Evolutionary conservation across 2,888 invertebrate species (phyloP), one percentile per base, ranked within the genome.

Genomic region (Microctonus brassicae): DNA sequence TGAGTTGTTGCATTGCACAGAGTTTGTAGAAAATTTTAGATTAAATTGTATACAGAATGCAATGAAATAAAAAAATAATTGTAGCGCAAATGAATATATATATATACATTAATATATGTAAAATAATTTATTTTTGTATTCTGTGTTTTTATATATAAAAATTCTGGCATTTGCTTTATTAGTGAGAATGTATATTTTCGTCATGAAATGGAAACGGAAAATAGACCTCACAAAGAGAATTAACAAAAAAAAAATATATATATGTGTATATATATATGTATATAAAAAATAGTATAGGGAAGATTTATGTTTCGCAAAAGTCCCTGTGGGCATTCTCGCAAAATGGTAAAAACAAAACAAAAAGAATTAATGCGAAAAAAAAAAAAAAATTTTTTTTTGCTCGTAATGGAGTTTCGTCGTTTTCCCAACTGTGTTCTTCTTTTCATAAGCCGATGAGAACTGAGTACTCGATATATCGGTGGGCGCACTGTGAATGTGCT

Each of bases 381-480:
- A 63, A 17, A 47, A 60, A 69, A 55, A 73, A 62, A 69, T 64
- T 53, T 34, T 53, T 39, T 39, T 36, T 29, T 17, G 39, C n/a
- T 9, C 65, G 75, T 78, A 81, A 81, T 81, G 80, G 81, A 81
- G 78, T 81, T 81, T 81, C 77, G 73, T 68, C 79, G 80, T 81
- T 77, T 70, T 61, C 70, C 68, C 66, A 69, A 73, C 79, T 79
- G 47, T 47, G 75, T 80, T 77, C 63, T 62, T 70, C 70, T 74
- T 77, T 80, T 78, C 77, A 75, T 80, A 79, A 81, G 78, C 80
- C 76, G 78, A 76, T 66, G 77, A 73, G 75, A 74, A 70, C 69
- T 55, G 36, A 39, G 57, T 55, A 24, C 34, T 39, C 66, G 24
- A 57, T 66, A 66, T 66, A 29, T n/a, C n/a, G n/a, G 66, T 22